phyloP scores from a whole-genome alignment of 2,113 vertebrate genomes.

The Perca schrenkii region DNA sequence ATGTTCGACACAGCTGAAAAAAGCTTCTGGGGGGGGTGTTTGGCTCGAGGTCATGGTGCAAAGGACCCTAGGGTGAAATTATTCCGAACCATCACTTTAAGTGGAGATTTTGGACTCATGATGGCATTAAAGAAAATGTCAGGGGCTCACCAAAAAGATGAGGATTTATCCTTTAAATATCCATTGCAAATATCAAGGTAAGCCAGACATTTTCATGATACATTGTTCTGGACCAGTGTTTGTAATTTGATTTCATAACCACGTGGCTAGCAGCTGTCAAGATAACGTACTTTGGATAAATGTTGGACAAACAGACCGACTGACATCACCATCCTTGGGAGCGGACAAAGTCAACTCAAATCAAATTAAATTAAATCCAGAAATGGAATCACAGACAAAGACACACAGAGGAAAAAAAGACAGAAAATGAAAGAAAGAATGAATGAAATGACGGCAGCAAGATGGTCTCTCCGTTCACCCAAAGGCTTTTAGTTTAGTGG shows the following conservation, averaged over 20 bases:
- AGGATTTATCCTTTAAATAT: neutral
- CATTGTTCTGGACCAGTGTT: neutral
- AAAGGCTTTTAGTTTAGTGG: constrained; percentile 25
- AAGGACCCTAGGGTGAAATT: too few relatives aligned
- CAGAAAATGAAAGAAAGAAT: neutral
- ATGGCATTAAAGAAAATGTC: constrained; percentile 11
- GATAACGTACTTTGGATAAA: neutral
- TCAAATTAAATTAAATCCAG: constrained; percentile 15
- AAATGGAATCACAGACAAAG: neutral
- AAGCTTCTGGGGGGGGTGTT: too few relatives aligned
- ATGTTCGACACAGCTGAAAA: too few relatives aligned
- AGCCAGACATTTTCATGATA: neutral
- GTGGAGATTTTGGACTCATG: neutral
- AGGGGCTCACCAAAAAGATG: neutral
- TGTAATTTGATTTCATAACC: constrained; percentile 12
- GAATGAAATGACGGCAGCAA: constrained; percentile 11
- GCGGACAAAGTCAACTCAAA: constrained; percentile 32
- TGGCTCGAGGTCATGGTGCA: too few relatives aligned
- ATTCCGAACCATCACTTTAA: neutral
- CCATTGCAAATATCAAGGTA: neutral
- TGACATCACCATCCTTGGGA: constrained; percentile 9
- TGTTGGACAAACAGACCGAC: neutral
- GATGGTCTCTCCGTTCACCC: constrained; percentile 23
- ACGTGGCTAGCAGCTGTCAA: neutral
- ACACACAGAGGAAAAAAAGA: constrained; percentile 11